Evolutionary conservation across 2,797 vertebrate genomes (phyloP), one percentile per base, ranked within the genome.

Genomic region (Phrynocephalus forsythii): DNA sequence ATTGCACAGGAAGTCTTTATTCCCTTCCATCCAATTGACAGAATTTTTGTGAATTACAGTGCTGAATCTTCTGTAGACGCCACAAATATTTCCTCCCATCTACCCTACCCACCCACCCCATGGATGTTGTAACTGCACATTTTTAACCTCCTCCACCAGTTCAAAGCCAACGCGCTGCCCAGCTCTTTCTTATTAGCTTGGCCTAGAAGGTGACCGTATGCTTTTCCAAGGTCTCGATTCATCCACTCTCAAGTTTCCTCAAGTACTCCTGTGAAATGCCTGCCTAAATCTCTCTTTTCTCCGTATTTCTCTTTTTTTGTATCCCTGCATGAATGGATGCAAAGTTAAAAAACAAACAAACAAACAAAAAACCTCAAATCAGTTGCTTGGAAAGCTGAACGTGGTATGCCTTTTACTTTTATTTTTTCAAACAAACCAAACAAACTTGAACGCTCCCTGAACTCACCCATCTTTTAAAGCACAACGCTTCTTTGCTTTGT

Each of bases 231-330:
- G 92, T 88, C 94, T 91, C 93, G 94, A 92, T 96, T 94, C 91
- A 2, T 95, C 95, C 24, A 85, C 93, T 93, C 95, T 94, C 85
- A 96, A 92, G 56, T 95, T 96, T 63, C 93, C 90, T 94, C 93
- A 97, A 98, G 98, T 98, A 96, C 97, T 99, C 98, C 98, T 99
- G 98, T 99, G 98, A 98, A 98, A 99, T 99, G 98, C 98, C 98
- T 98, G 98, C 98, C 97, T 97, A 95, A 96, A 92, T 97, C 94
- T 97, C 93, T 95, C 91, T 96, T 90, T 63, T 95, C 91, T 96
- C 24, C 63, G 28, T 95, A 50, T 83, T 24, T 86, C 38, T 81
- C 94, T 96, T 87, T 94, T 90, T 92, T 95, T 96, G 97, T 98
- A 96, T 96, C 97, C 98, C 98, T 99, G 99, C 99, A 99, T 99